Percentiles rank a stretch among this genome's conserved stretches.
These are phyloP conservation scores for Sarcophaga rosellei DNA, from an alignment of 2,888 invertebrate species.

Conservation along the genomic window DNA sequence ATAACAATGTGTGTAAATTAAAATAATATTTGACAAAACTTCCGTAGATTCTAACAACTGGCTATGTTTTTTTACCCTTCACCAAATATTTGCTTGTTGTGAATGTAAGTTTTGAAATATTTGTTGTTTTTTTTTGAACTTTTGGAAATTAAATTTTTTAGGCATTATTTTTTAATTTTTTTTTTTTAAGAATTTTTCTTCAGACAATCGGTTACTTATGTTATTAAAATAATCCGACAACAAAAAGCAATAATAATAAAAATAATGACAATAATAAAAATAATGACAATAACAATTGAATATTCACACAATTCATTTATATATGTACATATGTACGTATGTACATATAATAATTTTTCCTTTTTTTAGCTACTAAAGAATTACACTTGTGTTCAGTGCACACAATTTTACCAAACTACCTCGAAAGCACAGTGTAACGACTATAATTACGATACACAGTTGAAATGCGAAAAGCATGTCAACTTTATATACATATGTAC, in stretches of 20 bases:
- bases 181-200: not conserved
- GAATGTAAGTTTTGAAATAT: no score
- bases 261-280: not conserved
- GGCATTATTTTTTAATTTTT: not conserved
- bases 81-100: not conserved
- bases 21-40: no score
- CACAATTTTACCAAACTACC: slow-evolving; percentile 48
- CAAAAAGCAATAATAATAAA: not conserved
- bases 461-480: slow-evolving; percentile 57
- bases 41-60: no score
- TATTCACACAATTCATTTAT: slow-evolving; percentile 3
- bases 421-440: slow-evolving; percentile 34
- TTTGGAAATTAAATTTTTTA: not conserved
- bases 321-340: not conserved
- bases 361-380: slow-evolving; percentile 1
- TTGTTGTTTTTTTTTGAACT: not conserved
- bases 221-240: not conserved
- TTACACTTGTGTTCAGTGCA: slow-evolving; percentile 42
- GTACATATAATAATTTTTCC: not conserved
- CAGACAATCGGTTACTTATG: not conserved
- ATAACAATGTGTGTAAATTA: no score
- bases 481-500: slow-evolving; percentile 44
- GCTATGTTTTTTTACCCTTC: no score
- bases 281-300: slow-evolving; percentile 1
- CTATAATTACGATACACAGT: slow-evolving; percentile 50